A percentile compares a stretch with the other conserved stretches of the same genome.
Conservation (phyloP, 2,888 invertebrate species). For the Sussaba pulchella region DNA sequence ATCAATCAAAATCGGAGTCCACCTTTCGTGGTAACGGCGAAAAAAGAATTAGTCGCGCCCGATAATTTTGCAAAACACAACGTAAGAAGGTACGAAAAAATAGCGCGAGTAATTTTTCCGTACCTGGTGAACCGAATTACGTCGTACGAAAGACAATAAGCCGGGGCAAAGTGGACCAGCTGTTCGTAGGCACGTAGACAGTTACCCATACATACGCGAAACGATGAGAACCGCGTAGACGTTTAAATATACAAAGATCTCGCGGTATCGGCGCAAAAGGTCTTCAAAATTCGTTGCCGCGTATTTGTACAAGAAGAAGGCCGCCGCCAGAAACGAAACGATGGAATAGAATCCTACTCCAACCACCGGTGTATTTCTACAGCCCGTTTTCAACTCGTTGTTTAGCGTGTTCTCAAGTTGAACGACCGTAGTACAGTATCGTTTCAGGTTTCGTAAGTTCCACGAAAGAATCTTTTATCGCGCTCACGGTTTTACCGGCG, state of each 20-base stretch:
- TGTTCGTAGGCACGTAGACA: constrained; percentile 35
- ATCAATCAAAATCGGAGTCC: too few relatives aligned
- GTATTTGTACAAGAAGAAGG: neutral
- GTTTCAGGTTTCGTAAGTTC: constrained; percentile 57
- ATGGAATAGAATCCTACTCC: neutral
- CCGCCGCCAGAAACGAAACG: neutral
- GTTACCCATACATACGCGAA: neutral
- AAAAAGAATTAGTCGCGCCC: too few relatives aligned
- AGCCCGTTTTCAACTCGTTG: constrained; percentile 1
- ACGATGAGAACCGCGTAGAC: neutral
- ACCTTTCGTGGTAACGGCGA: too few relatives aligned
- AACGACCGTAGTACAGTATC: constrained; percentile 56
- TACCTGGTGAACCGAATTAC: neutral
- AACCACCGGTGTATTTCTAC: neutral
- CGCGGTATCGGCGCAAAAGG: constrained; percentile 19
- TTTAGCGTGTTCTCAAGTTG: constrained; percentile 53
- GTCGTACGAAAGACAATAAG: constrained; percentile 21
- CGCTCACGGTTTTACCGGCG: constrained; percentile 26
- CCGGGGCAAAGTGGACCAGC: constrained; percentile 24
- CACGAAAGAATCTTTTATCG: constrained; percentile 56
- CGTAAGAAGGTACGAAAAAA: too few relatives aligned
- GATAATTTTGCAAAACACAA: too few relatives aligned
- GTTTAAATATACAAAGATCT: constrained; percentile 26
- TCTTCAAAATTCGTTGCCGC: neutral
- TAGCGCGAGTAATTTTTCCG: too few relatives aligned